Percentiles rank a stretch among this genome's conserved stretches.
These are phyloP conservation scores for Drosophila infuscata DNA, from an alignment of 2,888 invertebrate genomes.

Conservation along the genomic window DNA sequence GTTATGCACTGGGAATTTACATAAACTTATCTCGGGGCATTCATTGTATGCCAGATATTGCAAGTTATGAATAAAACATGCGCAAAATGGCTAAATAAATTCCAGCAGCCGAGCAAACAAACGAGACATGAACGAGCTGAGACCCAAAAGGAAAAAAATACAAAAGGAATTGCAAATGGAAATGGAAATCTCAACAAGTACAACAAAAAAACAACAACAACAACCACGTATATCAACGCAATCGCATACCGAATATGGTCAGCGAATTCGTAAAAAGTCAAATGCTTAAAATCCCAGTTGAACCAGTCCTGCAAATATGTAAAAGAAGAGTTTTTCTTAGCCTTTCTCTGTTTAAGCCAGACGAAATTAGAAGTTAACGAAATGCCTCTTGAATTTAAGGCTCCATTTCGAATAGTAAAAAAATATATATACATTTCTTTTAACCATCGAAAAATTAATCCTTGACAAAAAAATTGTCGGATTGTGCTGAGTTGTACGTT, in stretches of 20 bases:
- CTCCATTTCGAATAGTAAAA: background rate
- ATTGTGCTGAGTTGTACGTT: slow-evolving; percentile 36
- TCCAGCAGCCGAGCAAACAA: slow-evolving; percentile 57
- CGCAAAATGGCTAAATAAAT: slow-evolving; percentile 65
- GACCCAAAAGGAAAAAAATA: slow-evolving; percentile 37
- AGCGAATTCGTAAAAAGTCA: slow-evolving; percentile 23
- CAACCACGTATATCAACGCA: slow-evolving; percentile 25
- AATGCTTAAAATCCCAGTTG: slow-evolving; percentile 30
- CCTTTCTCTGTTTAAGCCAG: background rate
- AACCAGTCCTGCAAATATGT: slow-evolving; percentile 5
- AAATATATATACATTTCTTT: background rate
- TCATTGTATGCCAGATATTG: slow-evolving; percentile 74
- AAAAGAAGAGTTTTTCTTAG: background rate
- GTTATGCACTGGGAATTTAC: slow-evolving; percentile 57
- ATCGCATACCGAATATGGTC: slow-evolving; percentile 63
- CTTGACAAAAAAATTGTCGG: background rate
- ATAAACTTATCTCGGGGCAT: slow-evolving; percentile 59
- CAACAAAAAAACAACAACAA: slow-evolving; percentile 23
- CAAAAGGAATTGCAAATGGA: slow-evolving; percentile 73
- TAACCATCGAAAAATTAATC: background rate
- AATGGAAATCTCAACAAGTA: slow-evolving; percentile 66
- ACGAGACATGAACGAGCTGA: slow-evolving; percentile 49
- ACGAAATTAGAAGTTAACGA: background rate
- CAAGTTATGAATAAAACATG: slow-evolving; percentile 80
- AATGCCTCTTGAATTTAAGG: background rate